Evolutionary conservation across 2,797 vertebrate genomes (phyloP).

Genomic region (Echeneis naucrates): DNA sequence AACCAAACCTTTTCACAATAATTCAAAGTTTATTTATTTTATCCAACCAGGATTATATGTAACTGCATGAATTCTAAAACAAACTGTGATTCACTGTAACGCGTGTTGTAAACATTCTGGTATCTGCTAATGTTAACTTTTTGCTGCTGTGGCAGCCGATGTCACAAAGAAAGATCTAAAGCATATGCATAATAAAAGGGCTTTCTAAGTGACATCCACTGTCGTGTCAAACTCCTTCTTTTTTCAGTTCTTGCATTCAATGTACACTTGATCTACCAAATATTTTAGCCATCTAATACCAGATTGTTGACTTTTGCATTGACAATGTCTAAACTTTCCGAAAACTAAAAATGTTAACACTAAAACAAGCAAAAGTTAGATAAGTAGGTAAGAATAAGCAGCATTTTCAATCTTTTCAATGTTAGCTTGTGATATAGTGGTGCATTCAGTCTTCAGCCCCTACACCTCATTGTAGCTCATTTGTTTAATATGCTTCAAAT

Average conservation of each 20-base stretch:
- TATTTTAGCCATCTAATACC: background rate
- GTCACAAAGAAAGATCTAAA: constrained; percentile 4
- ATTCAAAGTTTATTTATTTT: background rate
- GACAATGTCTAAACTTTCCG: background rate
- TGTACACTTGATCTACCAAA: background rate
- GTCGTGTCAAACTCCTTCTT: background rate
- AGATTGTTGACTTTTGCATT: background rate
- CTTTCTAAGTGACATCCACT: background rate
- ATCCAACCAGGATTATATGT: background rate
- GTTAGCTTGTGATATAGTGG: no score
- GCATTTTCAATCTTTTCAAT: background rate
- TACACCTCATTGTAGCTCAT: no score
- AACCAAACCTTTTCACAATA: constrained; percentile 1
- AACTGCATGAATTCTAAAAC: background rate
- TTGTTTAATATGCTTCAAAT: no score
- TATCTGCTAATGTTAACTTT: background rate
- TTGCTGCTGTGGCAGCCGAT: background rate
- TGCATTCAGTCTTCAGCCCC: no score
- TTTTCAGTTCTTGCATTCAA: background rate
- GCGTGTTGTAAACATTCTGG: background rate
- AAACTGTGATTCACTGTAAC: background rate
- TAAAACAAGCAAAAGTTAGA: no score
- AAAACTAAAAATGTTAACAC: background rate
- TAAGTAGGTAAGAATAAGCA: background rate
- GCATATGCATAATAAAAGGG: background rate